A percentile compares a stretch with the other conserved stretches of the same genome.
phyloP scores from a whole-genome alignment of 2,888 invertebrate genomes.

The Aromia moschata region DNA sequence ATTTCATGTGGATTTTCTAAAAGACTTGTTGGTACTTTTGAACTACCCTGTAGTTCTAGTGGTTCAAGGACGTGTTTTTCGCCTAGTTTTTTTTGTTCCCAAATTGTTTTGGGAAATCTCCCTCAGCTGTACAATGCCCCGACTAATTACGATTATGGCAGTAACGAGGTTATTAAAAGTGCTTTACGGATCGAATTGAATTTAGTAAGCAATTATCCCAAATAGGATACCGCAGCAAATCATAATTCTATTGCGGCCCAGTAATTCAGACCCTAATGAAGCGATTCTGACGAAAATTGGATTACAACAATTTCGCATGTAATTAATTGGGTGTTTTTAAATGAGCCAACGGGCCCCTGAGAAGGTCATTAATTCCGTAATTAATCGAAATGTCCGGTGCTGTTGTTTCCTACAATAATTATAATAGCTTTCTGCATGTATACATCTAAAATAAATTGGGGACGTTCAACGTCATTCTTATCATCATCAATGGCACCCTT shows the following conservation, averaged over 20 bases:
- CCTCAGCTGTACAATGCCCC: neutral
- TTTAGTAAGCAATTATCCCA: constrained; percentile 10
- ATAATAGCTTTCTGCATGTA: too few relatives aligned
- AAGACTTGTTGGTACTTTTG: neutral
- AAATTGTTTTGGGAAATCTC: neutral
- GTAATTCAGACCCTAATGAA: constrained; percentile 2
- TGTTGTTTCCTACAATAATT: too few relatives aligned
- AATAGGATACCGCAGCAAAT: constrained; percentile 3
- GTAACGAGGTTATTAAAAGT: constrained; percentile 8
- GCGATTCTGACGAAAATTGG: constrained; percentile 6
- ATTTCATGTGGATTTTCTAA: neutral
- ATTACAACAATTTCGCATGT: constrained; percentile 3
- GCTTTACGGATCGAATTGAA: constrained; percentile 2
- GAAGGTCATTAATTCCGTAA: neutral
- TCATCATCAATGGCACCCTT: too few relatives aligned
- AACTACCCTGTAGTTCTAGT: too few relatives aligned
- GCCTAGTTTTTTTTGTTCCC: neutral
- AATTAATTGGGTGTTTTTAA: constrained; percentile 2
- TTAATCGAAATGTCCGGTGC: too few relatives aligned
- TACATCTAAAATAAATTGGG: too few relatives aligned
- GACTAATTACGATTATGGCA: constrained; percentile 5
- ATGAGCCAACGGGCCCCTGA: neutral
- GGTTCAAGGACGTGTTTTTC: too few relatives aligned
- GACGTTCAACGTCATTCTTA: too few relatives aligned
- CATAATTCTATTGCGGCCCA: constrained; percentile 4